Percentiles rank a stretch among this genome's conserved stretches.
These are phyloP conservation scores for Neoniphon sammara DNA, from an alignment of 2,797 vertebrate genomes.

Conservation along the genomic window DNA sequence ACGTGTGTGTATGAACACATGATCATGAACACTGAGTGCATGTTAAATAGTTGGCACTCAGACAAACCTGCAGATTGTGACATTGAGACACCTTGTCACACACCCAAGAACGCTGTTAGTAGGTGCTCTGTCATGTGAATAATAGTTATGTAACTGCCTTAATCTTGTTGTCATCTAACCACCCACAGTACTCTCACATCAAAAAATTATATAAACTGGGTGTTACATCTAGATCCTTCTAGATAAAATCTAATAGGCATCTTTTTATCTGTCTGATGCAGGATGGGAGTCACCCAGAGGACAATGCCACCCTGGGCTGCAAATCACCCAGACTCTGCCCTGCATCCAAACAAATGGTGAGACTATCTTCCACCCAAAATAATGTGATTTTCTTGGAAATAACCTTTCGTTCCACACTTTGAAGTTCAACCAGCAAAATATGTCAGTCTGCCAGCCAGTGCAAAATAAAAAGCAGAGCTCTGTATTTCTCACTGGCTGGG, in stretches of 20 bases:
- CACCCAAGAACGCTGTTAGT: constrained; percentile 13
- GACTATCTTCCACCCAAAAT: constrained; percentile 14
- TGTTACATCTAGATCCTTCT: background rate
- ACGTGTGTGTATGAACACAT: background rate
- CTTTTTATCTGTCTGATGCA: constrained; percentile 48
- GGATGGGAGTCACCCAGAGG: constrained; percentile 71
- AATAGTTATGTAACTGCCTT: constrained; percentile 46
- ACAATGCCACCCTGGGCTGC: constrained; percentile 26
- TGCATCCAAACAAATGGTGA: constrained; percentile 71
- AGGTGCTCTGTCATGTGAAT: background rate
- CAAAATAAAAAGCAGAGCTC: constrained; percentile 27
- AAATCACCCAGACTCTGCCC: constrained; percentile 65
- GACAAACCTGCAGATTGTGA: background rate
- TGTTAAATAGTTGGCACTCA: background rate
- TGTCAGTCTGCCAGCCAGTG: constrained; percentile 10
- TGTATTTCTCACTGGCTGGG: background rate
- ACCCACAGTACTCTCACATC: background rate
- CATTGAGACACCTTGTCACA: constrained; percentile 7
- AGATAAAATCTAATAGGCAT: background rate
- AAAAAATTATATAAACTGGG: background rate
- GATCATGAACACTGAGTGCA: background rate
- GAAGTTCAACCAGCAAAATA: constrained; percentile 3
- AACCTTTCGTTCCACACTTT: constrained; percentile 22
- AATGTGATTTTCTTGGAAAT: constrained; percentile 5
- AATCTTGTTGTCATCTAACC: constrained; percentile 17